These are phyloP conservation scores for Ursus arctos DNA, from an alignment of 2,113 vertebrate species.

Conservation along the genomic window DNA sequence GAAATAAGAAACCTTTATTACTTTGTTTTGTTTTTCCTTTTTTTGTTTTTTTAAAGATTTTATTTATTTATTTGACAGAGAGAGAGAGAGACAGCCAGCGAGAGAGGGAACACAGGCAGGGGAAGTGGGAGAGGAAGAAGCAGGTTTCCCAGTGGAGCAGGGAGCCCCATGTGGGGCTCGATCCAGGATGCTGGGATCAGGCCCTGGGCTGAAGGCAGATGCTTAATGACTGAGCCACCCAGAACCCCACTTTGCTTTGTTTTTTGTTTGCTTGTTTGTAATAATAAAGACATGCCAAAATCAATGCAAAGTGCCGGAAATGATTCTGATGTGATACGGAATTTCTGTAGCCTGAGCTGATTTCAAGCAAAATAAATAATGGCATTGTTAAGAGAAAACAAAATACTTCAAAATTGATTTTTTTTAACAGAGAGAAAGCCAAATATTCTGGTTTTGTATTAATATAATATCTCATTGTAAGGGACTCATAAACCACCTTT, in stretches of 20 bases:
- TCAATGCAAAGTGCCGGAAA: not conserved
- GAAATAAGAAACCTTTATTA: not conserved
- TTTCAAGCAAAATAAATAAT: constrained; percentile 1
- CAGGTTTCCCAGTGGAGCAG: too few species aligned
- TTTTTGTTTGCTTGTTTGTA: not conserved
- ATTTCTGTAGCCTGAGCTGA: not conserved
- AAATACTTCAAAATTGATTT: not conserved
- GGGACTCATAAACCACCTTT: not conserved
- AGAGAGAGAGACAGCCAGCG: too few species aligned
- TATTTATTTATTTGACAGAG: too few species aligned
- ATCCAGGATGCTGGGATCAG: too few species aligned
- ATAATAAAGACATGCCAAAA: not conserved
- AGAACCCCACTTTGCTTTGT: not conserved
- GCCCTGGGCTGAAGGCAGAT: too few species aligned
- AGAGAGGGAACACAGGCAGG: too few species aligned
- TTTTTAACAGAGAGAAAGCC: not conserved
- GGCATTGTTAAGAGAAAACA: not conserved
- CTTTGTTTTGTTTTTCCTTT: not conserved
- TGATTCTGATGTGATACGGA: not conserved
- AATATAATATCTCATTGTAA: not conserved
- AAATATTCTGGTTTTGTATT: not conserved
- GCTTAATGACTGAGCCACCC: too few species aligned
- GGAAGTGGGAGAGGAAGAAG: too few species aligned
- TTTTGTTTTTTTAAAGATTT: not conserved
- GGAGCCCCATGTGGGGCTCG: too few species aligned